phyloP scores from a whole-genome alignment of 2,797 vertebrate species.

The Euthynnus affinis region DNA sequence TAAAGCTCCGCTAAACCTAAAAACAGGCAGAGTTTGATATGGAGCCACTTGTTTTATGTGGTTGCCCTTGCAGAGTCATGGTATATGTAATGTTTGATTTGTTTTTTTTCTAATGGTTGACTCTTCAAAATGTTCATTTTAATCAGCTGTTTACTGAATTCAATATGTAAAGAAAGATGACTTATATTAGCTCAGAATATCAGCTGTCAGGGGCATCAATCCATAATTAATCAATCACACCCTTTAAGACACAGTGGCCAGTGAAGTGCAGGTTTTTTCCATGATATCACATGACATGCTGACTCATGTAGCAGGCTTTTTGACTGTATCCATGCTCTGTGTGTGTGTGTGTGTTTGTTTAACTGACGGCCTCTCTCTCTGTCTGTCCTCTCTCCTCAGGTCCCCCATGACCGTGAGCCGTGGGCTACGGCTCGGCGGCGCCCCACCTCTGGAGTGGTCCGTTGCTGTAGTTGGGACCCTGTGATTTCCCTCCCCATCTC shows the following conservation, averaged over 20 bases:
- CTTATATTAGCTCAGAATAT: background rate
- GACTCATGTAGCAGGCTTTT: slow-evolving; percentile 22
- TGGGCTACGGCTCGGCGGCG: slow-evolving; percentile 92
- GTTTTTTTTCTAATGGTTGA: background rate
- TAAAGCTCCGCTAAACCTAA: too few relatives aligned
- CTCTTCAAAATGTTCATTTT: background rate
- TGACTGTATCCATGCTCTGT: background rate
- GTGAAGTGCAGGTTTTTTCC: slow-evolving; percentile 23
- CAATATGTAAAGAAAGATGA: background rate
- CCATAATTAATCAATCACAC: background rate
- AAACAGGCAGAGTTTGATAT: background rate
- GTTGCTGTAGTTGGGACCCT: slow-evolving; percentile 92
- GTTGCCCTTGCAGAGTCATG: background rate
- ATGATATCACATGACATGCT: slow-evolving; percentile 23
- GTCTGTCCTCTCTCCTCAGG: slow-evolving; percentile 74
- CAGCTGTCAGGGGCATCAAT: background rate
- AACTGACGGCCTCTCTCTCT: slow-evolving; percentile 11
- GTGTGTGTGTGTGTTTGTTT: background rate
- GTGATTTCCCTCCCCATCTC: slow-evolving; percentile 90
- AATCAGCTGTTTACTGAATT: background rate
- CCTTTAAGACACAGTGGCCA: background rate
- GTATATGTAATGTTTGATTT: background rate
- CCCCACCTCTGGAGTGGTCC: slow-evolving; percentile 94
- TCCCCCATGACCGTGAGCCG: slow-evolving; percentile 97
- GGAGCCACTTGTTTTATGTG: background rate